Evolutionary conservation across 1,140 invertebrate genomes (phyloP), one percentile per base, ranked within the genome.

Genomic region (Bombus polaris): DNA sequence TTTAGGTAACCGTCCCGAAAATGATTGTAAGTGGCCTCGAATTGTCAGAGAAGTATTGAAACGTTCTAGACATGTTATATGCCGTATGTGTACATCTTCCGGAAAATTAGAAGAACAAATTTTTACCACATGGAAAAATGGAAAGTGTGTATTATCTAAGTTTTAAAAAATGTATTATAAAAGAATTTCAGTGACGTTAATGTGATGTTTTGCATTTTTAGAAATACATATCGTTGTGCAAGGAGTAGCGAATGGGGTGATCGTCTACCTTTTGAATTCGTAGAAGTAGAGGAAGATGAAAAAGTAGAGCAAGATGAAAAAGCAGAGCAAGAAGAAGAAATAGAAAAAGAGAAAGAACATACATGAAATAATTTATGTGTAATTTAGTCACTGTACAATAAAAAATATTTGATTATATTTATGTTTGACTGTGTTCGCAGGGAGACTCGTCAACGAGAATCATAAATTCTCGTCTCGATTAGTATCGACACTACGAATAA

Each of bases 31-130:
- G 42, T 99, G 98, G 98, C 98, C 98, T 1, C 95, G 98, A 82
- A 93, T 98, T 75, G 96, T 99, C 0, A 93, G 96, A 83, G 96
- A 97, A 42, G 96, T 96, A 4, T 92, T 98, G 65, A 94, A 96
- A 25, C 95, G 96, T 74, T 96, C 96, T 1, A 96, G 96, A 83
- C 98, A 98, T 92, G 95, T 96, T 1, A 96, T 98, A 90, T 99
- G 98, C 93, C 95, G 97, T 72, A 92, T 98, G 88, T 99, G 98
- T 94, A 97, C 97, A 12, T 90, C 96, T 13, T 94, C 96, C 88
- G 98, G 98, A 39, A 95, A 97, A 84, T 93, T 99, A n/a, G 94
- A 97, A 86, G 97, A 98, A 94, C 94, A 98, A 8, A 97, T 98
- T 88, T 97, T 98, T 90, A 97, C 98, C 3, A 96, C 96, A 83